These are phyloP conservation scores for Odobenus rosmarus DNA, from an alignment of 2,113 vertebrate genomes.

Conservation along the genomic window DNA sequence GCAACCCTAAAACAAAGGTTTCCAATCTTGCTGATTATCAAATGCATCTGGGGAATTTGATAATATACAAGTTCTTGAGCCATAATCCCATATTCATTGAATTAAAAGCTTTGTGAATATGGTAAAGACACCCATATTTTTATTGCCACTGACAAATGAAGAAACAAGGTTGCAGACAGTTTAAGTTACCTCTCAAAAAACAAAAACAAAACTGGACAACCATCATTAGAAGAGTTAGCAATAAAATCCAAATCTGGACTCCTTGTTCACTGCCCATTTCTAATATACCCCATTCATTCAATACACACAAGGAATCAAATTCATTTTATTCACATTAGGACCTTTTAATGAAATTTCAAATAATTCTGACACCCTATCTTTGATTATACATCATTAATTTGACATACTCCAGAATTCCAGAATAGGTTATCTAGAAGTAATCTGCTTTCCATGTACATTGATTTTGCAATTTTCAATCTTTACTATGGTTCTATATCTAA, in stretches of 20 bases:
- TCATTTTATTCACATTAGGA: background rate
- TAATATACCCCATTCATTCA: background rate
- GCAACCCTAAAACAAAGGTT: background rate
- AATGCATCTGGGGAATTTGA: background rate
- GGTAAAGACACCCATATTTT: background rate
- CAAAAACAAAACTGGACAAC: background rate
- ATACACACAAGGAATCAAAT: background rate
- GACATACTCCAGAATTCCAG: constrained; percentile 45
- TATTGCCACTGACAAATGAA: background rate
- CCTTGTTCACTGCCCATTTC: background rate
- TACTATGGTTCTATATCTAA: constrained; percentile 25
- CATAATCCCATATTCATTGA: background rate
- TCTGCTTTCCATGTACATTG: constrained; percentile 35
- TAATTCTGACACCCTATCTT: background rate
- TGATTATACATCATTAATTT: constrained; percentile 50
- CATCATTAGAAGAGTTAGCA: background rate
- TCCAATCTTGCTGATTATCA: background rate
- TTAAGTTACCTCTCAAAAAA: background rate
- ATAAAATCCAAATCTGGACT: background rate
- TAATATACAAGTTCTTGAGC: background rate
- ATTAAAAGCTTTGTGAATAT: background rate
- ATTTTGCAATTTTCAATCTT: constrained; percentile 59
- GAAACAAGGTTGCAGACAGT: background rate
- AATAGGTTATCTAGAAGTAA: constrained; percentile 38
- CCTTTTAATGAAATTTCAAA: constrained; percentile 9